These are phyloP conservation scores for Manis pentadactyla DNA, from an alignment of 2,797 vertebrate genomes.

Conservation along the genomic window DNA sequence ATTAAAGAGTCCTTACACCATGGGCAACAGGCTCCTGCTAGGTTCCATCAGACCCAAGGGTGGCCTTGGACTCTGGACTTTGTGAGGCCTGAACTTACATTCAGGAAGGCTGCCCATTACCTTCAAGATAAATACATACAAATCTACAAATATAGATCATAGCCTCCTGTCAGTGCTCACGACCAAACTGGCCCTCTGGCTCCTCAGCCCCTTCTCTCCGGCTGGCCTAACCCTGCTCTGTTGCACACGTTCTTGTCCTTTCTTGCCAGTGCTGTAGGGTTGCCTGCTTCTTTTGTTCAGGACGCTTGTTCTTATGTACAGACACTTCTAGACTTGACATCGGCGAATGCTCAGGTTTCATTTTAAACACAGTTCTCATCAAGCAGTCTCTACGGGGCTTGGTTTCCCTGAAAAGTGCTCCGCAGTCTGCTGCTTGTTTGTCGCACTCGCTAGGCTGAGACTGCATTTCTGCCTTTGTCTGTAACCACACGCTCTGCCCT, in stretches of 20 bases:
- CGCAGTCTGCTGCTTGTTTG: neutral
- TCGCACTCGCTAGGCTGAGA: too few relatives aligned
- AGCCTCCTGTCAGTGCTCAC: neutral
- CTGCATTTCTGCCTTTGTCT: neutral
- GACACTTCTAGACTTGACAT: neutral
- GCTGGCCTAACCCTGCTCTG: neutral
- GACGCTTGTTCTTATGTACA: neutral
- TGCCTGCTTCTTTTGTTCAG: neutral
- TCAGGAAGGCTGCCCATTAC: neutral
- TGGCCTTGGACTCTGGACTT: neutral
- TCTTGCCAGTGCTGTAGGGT: neutral
- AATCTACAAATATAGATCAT: neutral
- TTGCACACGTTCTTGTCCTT: neutral
- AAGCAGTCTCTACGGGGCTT: neutral
- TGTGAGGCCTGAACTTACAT: neutral
- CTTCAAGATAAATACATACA: neutral
- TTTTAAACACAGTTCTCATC: neutral
- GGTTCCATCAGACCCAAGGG: neutral
- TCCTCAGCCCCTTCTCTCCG: neutral
- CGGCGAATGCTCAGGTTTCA: slow-evolving; percentile 2
- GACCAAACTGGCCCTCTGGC: neutral
- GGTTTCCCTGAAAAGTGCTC: neutral
- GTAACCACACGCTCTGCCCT: neutral
- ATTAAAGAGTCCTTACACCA: neutral
- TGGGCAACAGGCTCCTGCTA: neutral